These are phyloP conservation scores for Danionella cerebrum DNA, from an alignment of 2,113 vertebrate genomes.

Conservation along the genomic window DNA sequence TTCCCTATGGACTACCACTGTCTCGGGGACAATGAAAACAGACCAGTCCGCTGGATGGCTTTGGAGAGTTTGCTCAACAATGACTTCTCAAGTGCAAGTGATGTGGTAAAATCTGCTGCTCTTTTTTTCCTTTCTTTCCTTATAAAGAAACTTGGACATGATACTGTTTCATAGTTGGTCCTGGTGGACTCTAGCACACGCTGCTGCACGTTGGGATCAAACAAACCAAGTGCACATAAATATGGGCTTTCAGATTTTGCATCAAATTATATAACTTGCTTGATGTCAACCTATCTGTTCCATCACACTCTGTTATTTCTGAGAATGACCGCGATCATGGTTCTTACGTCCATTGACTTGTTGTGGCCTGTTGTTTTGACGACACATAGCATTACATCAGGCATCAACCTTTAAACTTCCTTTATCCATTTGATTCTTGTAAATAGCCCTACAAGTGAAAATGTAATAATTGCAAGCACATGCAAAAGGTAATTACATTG, in stretches of 20 bases:
- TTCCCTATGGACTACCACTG: slow-evolving; percentile 99
- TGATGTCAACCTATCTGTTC: not conserved
- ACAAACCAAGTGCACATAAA: too few species aligned
- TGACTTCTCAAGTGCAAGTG: slow-evolving; percentile 93
- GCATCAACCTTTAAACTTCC: not conserved
- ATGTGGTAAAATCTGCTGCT: slow-evolving; percentile 77
- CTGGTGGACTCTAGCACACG: not conserved
- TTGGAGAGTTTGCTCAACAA: slow-evolving; percentile 95
- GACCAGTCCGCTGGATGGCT: slow-evolving; percentile 97
- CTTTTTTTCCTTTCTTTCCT: not conserved
- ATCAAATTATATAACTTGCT: not conserved
- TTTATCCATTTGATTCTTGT: not conserved
- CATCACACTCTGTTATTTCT: not conserved
- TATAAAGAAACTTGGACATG: not conserved
- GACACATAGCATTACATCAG: not conserved
- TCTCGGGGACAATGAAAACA: slow-evolving; percentile 95
- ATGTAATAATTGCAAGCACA: too few species aligned
- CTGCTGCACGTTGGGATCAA: too few species aligned
- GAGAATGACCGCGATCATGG: not conserved
- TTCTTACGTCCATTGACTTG: not conserved
- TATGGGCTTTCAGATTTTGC: not conserved
- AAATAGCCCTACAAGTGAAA: not conserved
- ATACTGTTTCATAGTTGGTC: not conserved
- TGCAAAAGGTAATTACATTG: too few species aligned
- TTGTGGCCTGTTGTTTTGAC: not conserved